Conservation (phyloP, 2,113 vertebrate genomes). For the Trachemys scripta region DNA sequence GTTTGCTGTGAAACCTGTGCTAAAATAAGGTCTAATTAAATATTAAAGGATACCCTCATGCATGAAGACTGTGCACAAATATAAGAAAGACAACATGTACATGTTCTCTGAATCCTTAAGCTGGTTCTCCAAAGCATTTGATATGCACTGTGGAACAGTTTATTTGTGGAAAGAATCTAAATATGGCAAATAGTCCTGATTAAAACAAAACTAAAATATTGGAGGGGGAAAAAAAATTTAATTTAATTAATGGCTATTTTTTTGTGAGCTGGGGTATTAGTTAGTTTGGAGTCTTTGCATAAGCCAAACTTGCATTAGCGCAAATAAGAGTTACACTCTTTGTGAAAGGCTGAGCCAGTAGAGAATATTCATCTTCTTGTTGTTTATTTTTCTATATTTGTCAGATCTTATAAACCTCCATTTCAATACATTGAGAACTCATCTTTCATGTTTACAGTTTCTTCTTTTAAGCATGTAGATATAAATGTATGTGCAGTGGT, state of each 20-base stretch:
- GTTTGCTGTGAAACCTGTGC: background rate
- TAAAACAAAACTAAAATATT: background rate
- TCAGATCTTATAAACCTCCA: slow-evolving; percentile 35
- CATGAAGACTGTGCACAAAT: background rate
- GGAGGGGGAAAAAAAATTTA: background rate
- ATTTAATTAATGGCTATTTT: background rate
- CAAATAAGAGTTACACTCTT: background rate
- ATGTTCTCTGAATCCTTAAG: background rate
- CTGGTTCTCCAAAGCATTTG: background rate
- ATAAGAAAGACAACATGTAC: background rate
- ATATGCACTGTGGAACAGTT: background rate
- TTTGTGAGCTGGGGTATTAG: background rate
- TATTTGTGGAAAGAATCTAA: background rate
- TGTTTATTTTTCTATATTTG: slow-evolving; percentile 45
- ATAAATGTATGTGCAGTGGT: background rate
- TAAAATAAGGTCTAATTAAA: slow-evolving; percentile 10
- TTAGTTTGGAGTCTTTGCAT: background rate
- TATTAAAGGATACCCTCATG: background rate
- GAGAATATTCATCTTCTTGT: slow-evolving; percentile 34
- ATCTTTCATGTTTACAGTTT: slow-evolving; percentile 17
- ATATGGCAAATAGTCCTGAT: background rate
- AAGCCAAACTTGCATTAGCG: slow-evolving; percentile 11
- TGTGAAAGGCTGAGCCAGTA: slow-evolving; percentile 25
- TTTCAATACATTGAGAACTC: slow-evolving; percentile 48
- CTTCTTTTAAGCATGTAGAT: background rate